Evolutionary conservation across 2,888 invertebrate genomes (phyloP).

Genomic region (Stenoptilia bipunctidactyla): DNA sequence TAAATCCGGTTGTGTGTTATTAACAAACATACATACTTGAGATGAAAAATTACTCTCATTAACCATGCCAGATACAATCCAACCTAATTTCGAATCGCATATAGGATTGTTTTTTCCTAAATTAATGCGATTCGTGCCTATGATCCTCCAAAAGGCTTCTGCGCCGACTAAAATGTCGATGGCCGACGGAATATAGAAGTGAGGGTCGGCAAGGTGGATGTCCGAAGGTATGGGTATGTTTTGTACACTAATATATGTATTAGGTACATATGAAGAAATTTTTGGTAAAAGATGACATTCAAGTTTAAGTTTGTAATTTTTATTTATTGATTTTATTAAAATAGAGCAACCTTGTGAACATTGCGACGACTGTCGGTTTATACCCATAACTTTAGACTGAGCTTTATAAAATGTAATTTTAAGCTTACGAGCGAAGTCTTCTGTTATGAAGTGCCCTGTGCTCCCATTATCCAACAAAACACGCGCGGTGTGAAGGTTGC

Average conservation of each 20-base stretch:
- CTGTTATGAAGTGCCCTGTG: slow-evolving; percentile 13
- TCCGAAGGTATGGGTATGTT: slow-evolving; percentile 7
- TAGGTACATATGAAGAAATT: slow-evolving; percentile 9
- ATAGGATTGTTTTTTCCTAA: too few species aligned
- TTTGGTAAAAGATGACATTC: slow-evolving; percentile 10
- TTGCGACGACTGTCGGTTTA: slow-evolving; percentile 9
- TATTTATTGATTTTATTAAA: slow-evolving; percentile 8
- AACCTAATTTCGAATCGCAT: slow-evolving; percentile 19
- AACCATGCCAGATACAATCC: slow-evolving; percentile 15
- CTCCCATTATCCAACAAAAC: slow-evolving; percentile 13
- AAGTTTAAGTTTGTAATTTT: slow-evolving; percentile 4
- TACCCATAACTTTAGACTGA: slow-evolving; percentile 13
- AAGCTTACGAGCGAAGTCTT: too few species aligned
- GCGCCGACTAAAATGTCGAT: too few species aligned
- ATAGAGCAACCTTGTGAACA: slow-evolving; percentile 13
- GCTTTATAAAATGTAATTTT: too few species aligned
- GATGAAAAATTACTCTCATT: neutral
- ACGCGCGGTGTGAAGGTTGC: too few species aligned
- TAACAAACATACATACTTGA: too few species aligned
- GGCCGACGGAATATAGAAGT: too few species aligned
- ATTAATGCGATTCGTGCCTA: too few species aligned
- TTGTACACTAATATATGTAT: slow-evolving; percentile 3
- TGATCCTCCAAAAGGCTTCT: too few species aligned
- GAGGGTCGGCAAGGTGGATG: slow-evolving; percentile 4
- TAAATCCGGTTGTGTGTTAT: slow-evolving; percentile 5